Percentiles rank a stretch among this genome's conserved stretches.
These are phyloP conservation scores for Spodoptera frugiperda DNA, from an alignment of 1,140 invertebrate species.

Conservation along the genomic window DNA sequence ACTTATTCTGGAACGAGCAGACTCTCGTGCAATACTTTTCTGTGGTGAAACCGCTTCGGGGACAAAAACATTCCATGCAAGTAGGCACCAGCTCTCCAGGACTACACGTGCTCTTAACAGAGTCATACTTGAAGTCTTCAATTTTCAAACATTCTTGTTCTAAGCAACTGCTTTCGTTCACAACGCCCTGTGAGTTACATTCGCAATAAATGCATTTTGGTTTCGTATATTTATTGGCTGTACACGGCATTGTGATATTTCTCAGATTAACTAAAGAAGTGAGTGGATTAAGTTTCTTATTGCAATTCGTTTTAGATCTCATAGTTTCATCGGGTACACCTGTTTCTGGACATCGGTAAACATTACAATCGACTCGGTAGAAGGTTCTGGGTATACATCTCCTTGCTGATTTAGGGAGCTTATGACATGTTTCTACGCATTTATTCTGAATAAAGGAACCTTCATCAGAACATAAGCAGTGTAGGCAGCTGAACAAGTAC, in stretches of 20 bases:
- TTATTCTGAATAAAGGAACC: conserved; percentile 67
- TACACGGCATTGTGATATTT: conserved; percentile 56
- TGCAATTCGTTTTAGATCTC: conserved; percentile 58
- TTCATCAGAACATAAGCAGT: conserved; percentile 74
- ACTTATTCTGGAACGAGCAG: conserved; percentile 68
- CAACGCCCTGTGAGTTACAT: conserved; percentile 61
- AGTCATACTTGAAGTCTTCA: conserved; percentile 53
- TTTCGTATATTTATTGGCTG: conserved; percentile 64
- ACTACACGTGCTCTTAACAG: conserved; percentile 56
- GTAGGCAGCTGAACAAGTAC: conserved; percentile 73
- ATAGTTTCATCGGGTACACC: conserved; percentile 58
- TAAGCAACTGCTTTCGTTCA: conserved; percentile 68
- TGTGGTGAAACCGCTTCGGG: conserved; percentile 57
- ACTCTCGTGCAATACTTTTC: conserved; percentile 67
- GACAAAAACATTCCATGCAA: conserved; percentile 77
- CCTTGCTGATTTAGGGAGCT: conserved; percentile 13
- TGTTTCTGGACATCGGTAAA: conserved; percentile 70
- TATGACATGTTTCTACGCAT: conserved; percentile 71
- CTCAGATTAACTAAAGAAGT: conserved; percentile 43
- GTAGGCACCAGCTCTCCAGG: conserved; percentile 71
- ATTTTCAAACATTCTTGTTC: conserved; percentile 68
- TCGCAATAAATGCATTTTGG: conserved; percentile 76
- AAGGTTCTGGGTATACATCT: conserved; percentile 68
- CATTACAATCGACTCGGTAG: conserved; percentile 69
- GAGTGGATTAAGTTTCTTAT: background rate